phyloP scores from a whole-genome alignment of 2,113 vertebrate genomes.

The Sclerurus mexicanus region DNA sequence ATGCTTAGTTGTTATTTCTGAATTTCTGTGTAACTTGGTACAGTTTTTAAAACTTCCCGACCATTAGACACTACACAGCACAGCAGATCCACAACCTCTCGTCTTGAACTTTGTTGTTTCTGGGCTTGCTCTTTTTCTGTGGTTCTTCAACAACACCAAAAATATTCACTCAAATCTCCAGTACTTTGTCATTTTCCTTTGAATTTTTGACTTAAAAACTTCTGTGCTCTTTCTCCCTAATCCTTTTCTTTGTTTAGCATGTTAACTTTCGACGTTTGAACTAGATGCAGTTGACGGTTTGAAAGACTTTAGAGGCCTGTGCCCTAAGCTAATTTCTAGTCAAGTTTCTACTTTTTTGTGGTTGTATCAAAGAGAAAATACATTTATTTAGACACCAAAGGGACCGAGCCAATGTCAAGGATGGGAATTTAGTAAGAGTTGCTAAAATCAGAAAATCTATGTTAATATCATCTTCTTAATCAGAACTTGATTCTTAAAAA shows the following conservation, averaged over 20 bases:
- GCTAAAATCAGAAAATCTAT: background rate
- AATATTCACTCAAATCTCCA: background rate
- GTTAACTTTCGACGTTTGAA: slow-evolving; percentile 32
- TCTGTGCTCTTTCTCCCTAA: background rate
- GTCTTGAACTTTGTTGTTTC: background rate
- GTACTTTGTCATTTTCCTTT: background rate
- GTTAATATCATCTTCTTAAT: background rate
- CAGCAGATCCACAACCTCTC: background rate
- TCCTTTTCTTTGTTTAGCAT: slow-evolving; percentile 33
- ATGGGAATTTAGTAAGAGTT: background rate
- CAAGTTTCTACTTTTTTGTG: slow-evolving; percentile 4
- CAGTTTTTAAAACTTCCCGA: background rate
- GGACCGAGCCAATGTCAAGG: slow-evolving; percentile 8
- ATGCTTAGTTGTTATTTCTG: background rate
- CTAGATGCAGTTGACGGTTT: background rate
- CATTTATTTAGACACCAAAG: slow-evolving; percentile 37
- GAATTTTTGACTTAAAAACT: slow-evolving; percentile 11
- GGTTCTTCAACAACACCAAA: background rate
- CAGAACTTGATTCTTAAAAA: background rate
- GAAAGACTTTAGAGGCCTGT: slow-evolving; percentile 37
- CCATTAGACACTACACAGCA: background rate
- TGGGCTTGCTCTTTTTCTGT: background rate
- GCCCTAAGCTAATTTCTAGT: slow-evolving; percentile 52
- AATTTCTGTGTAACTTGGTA: background rate
- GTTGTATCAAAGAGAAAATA: background rate